Evolutionary conservation across 2,113 vertebrate genomes (phyloP).

Genomic region (Xenopus borealis): DNA sequence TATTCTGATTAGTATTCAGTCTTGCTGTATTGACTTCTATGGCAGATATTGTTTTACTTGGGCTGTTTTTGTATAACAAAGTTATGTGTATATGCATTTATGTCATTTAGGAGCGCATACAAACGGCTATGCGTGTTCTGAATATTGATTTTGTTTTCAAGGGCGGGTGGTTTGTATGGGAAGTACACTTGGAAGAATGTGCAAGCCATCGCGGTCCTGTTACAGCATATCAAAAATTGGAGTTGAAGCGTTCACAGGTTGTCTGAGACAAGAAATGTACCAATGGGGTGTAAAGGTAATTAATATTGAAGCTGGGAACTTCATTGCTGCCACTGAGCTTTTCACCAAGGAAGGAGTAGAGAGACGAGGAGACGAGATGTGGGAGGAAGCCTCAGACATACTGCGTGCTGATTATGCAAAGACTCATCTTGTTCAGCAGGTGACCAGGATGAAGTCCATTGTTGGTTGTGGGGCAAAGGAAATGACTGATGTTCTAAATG

Average conservation of each 20-base stretch:
- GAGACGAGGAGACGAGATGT: conserved; percentile 67
- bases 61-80: too few relatives aligned
- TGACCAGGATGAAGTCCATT: conserved; percentile 71
- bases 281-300: conserved; percentile 77
- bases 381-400: conserved; percentile 57
- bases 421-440: conserved; percentile 63
- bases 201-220: conserved; percentile 66
- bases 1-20: too few relatives aligned
- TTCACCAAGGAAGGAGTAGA: conserved; percentile 62
- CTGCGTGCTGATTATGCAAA: conserved; percentile 75
- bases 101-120: too few relatives aligned
- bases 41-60: too few relatives aligned
- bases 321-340: conserved; percentile 73
- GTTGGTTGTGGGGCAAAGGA: conserved; percentile 67
- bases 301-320: conserved; percentile 78
- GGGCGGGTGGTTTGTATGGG: conserved; percentile 81
- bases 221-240: conserved; percentile 84
- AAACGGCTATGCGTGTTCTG: too few relatives aligned
- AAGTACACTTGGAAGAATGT: conserved; percentile 78
- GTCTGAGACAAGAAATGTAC: conserved; percentile 85
- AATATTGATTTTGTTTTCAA: conserved; percentile 39
- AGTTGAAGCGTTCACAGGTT: conserved; percentile 80
- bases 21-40: too few relatives aligned
- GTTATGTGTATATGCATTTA: too few relatives aligned
- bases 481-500: conserved; percentile 62